Evolutionary conservation across 2,888 invertebrate species (phyloP).

Genomic region (Hemaris fuciformis): DNA sequence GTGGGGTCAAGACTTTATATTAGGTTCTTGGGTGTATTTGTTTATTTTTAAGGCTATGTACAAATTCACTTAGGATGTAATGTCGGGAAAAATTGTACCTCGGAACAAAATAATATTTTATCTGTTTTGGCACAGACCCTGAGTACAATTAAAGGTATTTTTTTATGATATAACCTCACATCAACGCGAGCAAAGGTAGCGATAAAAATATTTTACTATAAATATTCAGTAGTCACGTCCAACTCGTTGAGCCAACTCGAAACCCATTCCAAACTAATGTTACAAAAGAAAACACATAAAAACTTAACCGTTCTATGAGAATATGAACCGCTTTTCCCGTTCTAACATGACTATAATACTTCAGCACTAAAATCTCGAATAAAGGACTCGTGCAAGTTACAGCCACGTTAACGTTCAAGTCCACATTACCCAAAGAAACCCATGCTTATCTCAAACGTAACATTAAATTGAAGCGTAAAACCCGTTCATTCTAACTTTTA

Average conservation of each 20-base stretch:
- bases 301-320: not conserved
- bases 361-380: not conserved
- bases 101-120: no score
- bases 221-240: no score
- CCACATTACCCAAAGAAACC: not conserved
- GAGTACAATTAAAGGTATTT: no score
- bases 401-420: not conserved
- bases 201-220: no score
- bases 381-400: not conserved
- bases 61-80: no score
- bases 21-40: no score
- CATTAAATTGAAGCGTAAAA: conserved; percentile 3
- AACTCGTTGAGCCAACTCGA: not conserved
- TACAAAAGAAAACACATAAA: not conserved
- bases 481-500: not conserved
- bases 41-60: no score
- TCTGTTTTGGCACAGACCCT: no score
- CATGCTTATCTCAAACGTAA: conserved; percentile 8
- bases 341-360: not conserved
- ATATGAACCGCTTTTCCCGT: not conserved
- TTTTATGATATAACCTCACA: no score
- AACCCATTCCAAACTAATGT: not conserved
- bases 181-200: no score
- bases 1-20: no score
- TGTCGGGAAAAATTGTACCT: no score